phyloP scores from a whole-genome alignment of 1,140 invertebrate species.

The Melanaphis sacchari region DNA sequence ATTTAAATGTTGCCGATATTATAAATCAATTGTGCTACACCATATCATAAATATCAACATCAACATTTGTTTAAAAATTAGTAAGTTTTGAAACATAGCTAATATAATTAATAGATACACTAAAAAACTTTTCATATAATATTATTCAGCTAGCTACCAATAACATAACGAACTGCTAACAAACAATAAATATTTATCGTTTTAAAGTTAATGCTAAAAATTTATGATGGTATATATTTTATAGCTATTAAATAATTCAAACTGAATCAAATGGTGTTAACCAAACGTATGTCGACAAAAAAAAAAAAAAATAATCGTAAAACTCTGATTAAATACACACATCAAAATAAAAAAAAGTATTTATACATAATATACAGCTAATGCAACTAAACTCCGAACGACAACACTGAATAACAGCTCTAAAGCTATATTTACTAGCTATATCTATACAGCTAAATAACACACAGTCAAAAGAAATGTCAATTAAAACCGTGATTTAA shows the following conservation, averaged over 20 bases:
- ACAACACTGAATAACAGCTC: not conserved
- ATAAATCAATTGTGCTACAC: too few relatives aligned
- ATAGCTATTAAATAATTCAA: not conserved
- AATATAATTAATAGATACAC: not conserved
- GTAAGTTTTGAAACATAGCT: not conserved
- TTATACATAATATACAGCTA: not conserved
- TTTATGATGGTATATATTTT: not conserved
- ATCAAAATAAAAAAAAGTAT: not conserved
- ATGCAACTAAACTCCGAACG: not conserved
- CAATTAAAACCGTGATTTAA: slow-evolving; percentile 31
- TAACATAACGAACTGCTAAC: not conserved
- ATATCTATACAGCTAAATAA: not conserved
- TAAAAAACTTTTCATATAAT: too few relatives aligned
- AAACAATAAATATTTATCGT: too few relatives aligned
- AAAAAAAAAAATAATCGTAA: not conserved
- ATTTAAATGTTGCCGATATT: not conserved
- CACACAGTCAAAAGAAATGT: not conserved
- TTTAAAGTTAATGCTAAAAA: too few relatives aligned
- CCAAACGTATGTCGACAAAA: not conserved
- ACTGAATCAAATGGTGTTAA: not conserved
- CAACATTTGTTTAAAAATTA: too few relatives aligned
- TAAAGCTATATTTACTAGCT: not conserved
- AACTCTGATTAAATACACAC: not conserved
- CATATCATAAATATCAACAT: too few relatives aligned
- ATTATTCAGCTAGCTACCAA: not conserved